A percentile compares a stretch with the other conserved stretches of the same genome.
Conservation (phyloP, 2,113 vertebrate species). For the Perccottus glenii region DNA sequence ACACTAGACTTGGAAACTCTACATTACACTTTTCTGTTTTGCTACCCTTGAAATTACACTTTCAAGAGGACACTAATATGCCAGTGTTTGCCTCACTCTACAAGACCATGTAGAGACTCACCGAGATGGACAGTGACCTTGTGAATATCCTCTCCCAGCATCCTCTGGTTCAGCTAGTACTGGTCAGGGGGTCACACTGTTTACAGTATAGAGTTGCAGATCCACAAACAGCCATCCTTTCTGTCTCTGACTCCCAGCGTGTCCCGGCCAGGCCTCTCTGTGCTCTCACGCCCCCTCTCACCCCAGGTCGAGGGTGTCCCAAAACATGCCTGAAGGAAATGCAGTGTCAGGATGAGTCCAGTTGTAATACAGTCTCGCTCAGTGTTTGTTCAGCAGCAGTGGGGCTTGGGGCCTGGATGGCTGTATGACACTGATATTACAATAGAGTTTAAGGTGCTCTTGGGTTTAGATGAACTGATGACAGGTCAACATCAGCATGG, state of each 20-base stretch:
- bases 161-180: slow-evolving; percentile 38
- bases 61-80: too few species aligned
- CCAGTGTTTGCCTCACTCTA: neutral
- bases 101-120: slow-evolving; percentile 5
- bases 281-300: slow-evolving; percentile 71
- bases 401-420: slow-evolving; percentile 32
- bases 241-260: slow-evolving; percentile 26
- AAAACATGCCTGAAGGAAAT: slow-evolving; percentile 55
- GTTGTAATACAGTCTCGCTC: slow-evolving; percentile 40
- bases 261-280: slow-evolving; percentile 28
- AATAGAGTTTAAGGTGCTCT: slow-evolving; percentile 32
- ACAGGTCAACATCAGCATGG: slow-evolving; percentile 1
- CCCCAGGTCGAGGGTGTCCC: slow-evolving; percentile 53
- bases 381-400: slow-evolving; percentile 65
- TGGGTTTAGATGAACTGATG: neutral
- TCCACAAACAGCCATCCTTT: slow-evolving; percentile 49
- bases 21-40: too few species aligned
- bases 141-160: slow-evolving; percentile 16
- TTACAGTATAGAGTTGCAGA: slow-evolving; percentile 66
- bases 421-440: slow-evolving; percentile 24
- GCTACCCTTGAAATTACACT: too few species aligned
- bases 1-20: too few species aligned
- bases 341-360: slow-evolving; percentile 11
- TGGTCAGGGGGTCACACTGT: slow-evolving; percentile 44
- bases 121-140: slow-evolving; percentile 23